These are phyloP conservation scores for Sarotherodon lohbergeri DNA, from an alignment of 2,113 vertebrate genomes.

Conservation along the genomic window DNA sequence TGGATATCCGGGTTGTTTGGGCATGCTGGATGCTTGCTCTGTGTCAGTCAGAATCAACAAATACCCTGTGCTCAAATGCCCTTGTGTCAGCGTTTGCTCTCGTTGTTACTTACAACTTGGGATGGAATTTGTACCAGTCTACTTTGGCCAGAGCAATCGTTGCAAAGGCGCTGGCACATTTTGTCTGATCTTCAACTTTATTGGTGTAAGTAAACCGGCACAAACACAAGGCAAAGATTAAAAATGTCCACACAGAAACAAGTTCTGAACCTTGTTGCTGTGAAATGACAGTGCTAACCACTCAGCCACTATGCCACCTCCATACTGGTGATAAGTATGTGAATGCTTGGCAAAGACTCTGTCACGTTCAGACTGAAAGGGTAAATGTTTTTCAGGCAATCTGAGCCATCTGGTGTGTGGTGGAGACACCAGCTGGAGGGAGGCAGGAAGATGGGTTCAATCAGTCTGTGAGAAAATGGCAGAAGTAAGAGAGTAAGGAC, in stretches of 20 bases:
- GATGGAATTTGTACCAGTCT: neutral
- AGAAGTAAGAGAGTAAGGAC: conserved; percentile 6
- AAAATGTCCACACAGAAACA: neutral
- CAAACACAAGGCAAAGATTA: neutral
- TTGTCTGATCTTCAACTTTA: neutral
- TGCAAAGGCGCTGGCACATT: neutral
- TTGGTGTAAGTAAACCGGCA: neutral
- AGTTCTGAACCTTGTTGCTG: neutral
- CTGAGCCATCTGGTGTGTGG: conserved; percentile 61
- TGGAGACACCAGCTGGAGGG: conserved; percentile 57
- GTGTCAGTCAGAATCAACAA: neutral
- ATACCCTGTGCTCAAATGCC: neutral
- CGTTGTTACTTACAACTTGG: neutral
- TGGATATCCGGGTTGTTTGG: neutral
- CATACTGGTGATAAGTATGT: conserved; percentile 15
- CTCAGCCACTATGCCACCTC: conserved; percentile 28
- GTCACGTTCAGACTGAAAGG: conserved; percentile 53
- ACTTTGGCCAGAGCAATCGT: neutral
- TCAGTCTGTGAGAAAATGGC: conserved; percentile 22
- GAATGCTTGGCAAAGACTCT: conserved; percentile 24
- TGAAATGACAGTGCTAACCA: conserved; percentile 22
- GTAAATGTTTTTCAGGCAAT: conserved; percentile 47
- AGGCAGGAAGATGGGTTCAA: conserved; percentile 38
- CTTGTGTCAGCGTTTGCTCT: neutral
- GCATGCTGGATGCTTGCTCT: neutral